phyloP scores from a whole-genome alignment of 1,140 invertebrate genomes.

The Drosophila tsacasi region DNA sequence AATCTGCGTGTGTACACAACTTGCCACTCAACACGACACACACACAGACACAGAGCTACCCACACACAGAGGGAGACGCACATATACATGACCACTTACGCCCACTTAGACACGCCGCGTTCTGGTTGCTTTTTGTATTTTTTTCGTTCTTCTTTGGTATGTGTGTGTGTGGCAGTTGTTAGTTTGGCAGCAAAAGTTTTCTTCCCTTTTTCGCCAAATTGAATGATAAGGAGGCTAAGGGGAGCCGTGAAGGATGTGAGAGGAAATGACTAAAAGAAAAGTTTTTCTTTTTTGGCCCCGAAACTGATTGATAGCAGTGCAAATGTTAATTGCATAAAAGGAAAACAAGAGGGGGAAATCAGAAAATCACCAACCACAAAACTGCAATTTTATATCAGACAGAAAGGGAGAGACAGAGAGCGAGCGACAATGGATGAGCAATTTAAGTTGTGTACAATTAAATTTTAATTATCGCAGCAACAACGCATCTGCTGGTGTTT shows the following conservation, averaged over 20 bases:
- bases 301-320: conserved; percentile 76
- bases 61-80: conserved; percentile 24
- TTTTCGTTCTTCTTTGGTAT: conserved; percentile 3
- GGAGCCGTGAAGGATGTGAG: not conserved
- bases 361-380: conserved; percentile 47
- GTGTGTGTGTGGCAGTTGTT: conserved; percentile 50
- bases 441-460: conserved; percentile 74
- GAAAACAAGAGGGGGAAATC: conserved; percentile 14
- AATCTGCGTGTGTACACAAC: conserved; percentile 73
- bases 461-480: conserved; percentile 71
- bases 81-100: conserved; percentile 56
- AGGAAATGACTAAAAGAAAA: conserved; percentile 61
- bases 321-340: conserved; percentile 77
- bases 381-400: conserved; percentile 62
- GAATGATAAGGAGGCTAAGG: conserved; percentile 67
- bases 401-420: conserved; percentile 26
- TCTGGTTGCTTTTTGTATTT: conserved; percentile 49
- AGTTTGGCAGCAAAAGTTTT: conserved; percentile 75
- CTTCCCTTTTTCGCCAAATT: conserved; percentile 62
- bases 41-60: conserved; percentile 23
- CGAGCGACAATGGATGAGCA: conserved; percentile 66
- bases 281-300: conserved; percentile 49
- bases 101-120: conserved; percentile 64
- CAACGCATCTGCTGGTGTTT: conserved; percentile 10
- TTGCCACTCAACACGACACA: conserved; percentile 63